These are phyloP conservation scores for Hermetia illucens DNA, from an alignment of 1,140 invertebrate genomes.

Conservation along the genomic window DNA sequence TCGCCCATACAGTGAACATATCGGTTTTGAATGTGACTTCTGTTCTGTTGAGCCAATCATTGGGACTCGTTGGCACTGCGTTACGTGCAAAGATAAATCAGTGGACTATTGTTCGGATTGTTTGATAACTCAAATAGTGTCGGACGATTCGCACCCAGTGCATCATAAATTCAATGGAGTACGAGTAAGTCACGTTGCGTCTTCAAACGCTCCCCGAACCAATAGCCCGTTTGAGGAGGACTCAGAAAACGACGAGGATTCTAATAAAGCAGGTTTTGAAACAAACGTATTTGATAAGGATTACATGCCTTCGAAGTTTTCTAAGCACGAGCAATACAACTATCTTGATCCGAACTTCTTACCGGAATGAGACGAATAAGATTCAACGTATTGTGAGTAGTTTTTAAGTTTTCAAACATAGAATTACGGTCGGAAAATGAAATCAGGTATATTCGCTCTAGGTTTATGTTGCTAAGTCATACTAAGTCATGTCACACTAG, in stretches of 20 bases:
- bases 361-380: constrained; percentile 8
- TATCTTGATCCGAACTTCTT: constrained; percentile 16
- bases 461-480: too few species aligned
- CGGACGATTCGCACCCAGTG: constrained; percentile 21
- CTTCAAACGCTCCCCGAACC: background rate
- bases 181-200: too few species aligned
- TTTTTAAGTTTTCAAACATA: too few species aligned
- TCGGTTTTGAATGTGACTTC: constrained; percentile 46
- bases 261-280: background rate
- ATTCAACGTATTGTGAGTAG: too few species aligned
- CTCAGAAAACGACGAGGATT: background rate
- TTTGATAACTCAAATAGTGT: constrained; percentile 25
- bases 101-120: constrained; percentile 31
- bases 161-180: constrained; percentile 14
- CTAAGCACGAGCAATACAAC: constrained; percentile 8
- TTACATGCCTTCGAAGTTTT: constrained; percentile 8
- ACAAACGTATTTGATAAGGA: constrained; percentile 10
- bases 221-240: background rate
- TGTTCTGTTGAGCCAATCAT: constrained; percentile 51
- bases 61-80: constrained; percentile 57
- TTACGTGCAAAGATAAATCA: constrained; percentile 25
- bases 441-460: too few species aligned
- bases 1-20: constrained; percentile 24
- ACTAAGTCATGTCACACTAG: too few species aligned
- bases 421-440: too few species aligned